Base-by-base conservation (phyloP, 2,113 vertebrate species). In the Cisticola juncidis region DNA sequence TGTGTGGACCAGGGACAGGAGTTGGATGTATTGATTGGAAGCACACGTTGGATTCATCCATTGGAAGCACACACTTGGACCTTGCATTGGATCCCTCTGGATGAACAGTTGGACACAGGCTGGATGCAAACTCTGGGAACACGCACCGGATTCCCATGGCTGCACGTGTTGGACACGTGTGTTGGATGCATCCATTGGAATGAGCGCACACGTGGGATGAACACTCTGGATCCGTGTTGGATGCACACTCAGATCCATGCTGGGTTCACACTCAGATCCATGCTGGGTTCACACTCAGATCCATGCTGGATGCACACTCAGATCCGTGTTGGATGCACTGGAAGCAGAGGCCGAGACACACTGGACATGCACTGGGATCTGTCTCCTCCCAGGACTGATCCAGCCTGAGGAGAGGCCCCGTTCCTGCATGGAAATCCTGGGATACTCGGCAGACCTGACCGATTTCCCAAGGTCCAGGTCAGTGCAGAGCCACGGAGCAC, bases 1-100 rank as follows among this genome's bases (percentile, higher is more conserved):
- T 38, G 38, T n/a, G n/a, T n/a, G n/a, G n/a, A n/a, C n/a, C n/a
- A n/a, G n/a, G n/a, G n/a, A n/a, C n/a, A n/a, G n/a, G n/a, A n/a
- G n/a, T n/a, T n/a, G n/a, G n/a, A 13, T 6, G 1, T 10, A 12
- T 8, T 9, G 33, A 15, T 8, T 44, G 38, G 60, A 35, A 3
- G 6, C 1, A 15, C 2, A 4, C 0, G 5, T 6, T 26, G 45
- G n/a, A 5, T 7, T 0, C 6, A 44, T 12, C 23, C 18, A 5
- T 69, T 50, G 33, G 33, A 14, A 3, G 0, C 15, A 36, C 3
- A 4, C 8, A 44, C 42, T 44, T 14, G 5, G 42, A 44, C 42
- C 42, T 44, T 44, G 15, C 14, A 44, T 44, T 44, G 42, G 15
- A 44, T 44, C 16, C 42, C 16, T 16, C 15, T 44, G 42, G 42